These are phyloP conservation scores for Chesias legatella DNA, from an alignment of 2,888 invertebrate genomes.

Conservation along the genomic window DNA sequence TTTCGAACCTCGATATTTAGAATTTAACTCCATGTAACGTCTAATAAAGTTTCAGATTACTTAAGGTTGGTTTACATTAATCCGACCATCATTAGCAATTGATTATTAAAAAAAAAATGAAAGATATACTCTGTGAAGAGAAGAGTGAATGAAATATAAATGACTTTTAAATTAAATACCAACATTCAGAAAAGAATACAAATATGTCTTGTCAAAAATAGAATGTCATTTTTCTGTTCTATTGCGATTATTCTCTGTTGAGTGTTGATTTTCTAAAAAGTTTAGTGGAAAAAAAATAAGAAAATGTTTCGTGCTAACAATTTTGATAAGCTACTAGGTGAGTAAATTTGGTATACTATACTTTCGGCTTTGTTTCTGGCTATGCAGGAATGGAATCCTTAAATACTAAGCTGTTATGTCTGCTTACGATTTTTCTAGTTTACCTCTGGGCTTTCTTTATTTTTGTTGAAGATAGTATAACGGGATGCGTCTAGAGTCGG, in stretches of 20 bases:
- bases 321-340: constrained; percentile 85
- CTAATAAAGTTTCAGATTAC: too few relatives aligned
- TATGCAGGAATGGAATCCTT: constrained; percentile 3
- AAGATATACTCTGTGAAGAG: constrained; percentile 1
- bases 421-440: constrained; percentile 19
- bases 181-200: constrained; percentile 39
- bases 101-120: too few relatives aligned
- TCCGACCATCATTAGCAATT: too few relatives aligned
- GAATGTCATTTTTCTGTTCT: constrained; percentile 71
- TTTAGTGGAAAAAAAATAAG: constrained; percentile 43
- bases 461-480: constrained; percentile 11
- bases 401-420: constrained; percentile 13
- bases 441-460: constrained; percentile 27
- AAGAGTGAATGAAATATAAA: constrained; percentile 1
- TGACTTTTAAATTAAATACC: constrained; percentile 19
- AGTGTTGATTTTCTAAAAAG: constrained; percentile 68
- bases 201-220: constrained; percentile 71
- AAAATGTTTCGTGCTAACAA: constrained; percentile 82
- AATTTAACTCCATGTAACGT: too few relatives aligned
- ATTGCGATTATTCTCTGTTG: constrained; percentile 64
- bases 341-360: constrained; percentile 34
- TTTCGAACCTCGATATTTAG: too few relatives aligned
- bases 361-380: constrained; percentile 3
- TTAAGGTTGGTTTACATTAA: too few relatives aligned
- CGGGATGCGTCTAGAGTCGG: constrained; percentile 1